Percentiles rank a stretch among this genome's conserved stretches.
Conservation (phyloP, 23 tunicate species). For the Styela plicata region DNA sequence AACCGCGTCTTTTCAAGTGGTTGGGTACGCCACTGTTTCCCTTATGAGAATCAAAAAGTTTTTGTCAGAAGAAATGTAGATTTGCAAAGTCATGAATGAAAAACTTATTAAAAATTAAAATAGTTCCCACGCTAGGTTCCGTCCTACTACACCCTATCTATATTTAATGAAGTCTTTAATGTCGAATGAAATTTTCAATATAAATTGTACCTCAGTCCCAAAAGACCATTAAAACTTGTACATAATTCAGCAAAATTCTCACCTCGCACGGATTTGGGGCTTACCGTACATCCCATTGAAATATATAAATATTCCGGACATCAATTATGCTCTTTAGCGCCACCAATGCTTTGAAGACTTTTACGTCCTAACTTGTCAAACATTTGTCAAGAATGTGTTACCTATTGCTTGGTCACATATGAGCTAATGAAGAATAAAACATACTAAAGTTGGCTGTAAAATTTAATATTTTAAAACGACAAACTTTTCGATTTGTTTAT, state of each 20-base stretch:
- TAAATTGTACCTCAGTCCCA: conserved; percentile 10
- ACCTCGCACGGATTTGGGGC: conserved; percentile 17
- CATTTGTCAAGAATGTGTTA: too few relatives aligned
- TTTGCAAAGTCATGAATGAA: conserved; percentile 32
- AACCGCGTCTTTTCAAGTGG: too few relatives aligned
- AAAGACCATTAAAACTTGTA: conserved; percentile 23
- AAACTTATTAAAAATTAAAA: conserved; percentile 38
- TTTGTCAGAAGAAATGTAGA: too few relatives aligned
- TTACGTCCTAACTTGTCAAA: too few relatives aligned
- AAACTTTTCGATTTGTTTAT: too few relatives aligned
- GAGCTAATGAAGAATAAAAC: too few relatives aligned
- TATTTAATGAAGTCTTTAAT: conserved; percentile 35
- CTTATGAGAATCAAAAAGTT: too few relatives aligned
- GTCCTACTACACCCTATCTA: conserved; percentile 19
- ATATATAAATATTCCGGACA: neutral
- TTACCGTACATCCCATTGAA: neutral
- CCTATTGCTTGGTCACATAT: too few relatives aligned
- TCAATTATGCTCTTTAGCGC: neutral
- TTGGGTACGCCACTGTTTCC: too few relatives aligned
- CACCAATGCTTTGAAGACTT: too few relatives aligned
- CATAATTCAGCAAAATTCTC: conserved; percentile 17
- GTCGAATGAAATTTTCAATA: conserved; percentile 14
- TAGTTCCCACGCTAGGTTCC: conserved; percentile 26
- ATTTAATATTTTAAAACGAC: too few relatives aligned
- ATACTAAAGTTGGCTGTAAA: too few relatives aligned